A percentile compares a stretch with the other conserved stretches of the same genome.
These are phyloP conservation scores for Yponomeuta plumbellus DNA, from an alignment of 2,888 invertebrate species.

Conservation along the genomic window DNA sequence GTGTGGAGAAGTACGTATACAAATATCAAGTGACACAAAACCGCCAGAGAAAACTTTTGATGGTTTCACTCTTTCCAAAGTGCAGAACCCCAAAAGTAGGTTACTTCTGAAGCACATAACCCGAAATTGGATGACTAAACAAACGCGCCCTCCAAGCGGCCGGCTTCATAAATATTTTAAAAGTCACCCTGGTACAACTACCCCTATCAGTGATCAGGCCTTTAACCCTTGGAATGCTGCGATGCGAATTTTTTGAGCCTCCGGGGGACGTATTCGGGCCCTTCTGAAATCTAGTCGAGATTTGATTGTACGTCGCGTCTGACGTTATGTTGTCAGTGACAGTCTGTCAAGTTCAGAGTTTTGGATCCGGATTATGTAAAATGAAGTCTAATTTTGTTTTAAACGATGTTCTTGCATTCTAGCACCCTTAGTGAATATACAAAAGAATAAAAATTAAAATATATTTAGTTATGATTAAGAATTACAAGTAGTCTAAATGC, in stretches of 20 bases:
- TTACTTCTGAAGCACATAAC: conserved; percentile 57
- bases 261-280: conserved; percentile 43
- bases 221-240: conserved; percentile 57
- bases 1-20: too few species aligned
- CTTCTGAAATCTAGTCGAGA: neutral
- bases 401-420: too few species aligned
- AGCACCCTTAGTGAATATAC: too few species aligned
- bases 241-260: conserved; percentile 42
- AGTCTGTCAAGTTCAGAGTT: neutral
- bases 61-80: neutral
- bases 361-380: too few species aligned
- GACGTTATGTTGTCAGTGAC: neutral
- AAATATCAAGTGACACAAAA: too few species aligned
- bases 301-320: neutral
- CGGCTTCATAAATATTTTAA: conserved; percentile 74
- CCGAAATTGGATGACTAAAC: conserved; percentile 72
- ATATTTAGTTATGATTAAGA: too few species aligned
- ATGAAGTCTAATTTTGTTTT: too few species aligned
- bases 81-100: conserved; percentile 38
- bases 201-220: conserved; percentile 60
- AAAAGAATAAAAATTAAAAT: too few species aligned
- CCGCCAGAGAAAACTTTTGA: neutral
- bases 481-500: too few species aligned
- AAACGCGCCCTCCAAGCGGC: conserved; percentile 45
- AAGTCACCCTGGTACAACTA: conserved; percentile 52